Conservation (phyloP, 2,113 vertebrate species). For the Callorhinus ursinus region DNA sequence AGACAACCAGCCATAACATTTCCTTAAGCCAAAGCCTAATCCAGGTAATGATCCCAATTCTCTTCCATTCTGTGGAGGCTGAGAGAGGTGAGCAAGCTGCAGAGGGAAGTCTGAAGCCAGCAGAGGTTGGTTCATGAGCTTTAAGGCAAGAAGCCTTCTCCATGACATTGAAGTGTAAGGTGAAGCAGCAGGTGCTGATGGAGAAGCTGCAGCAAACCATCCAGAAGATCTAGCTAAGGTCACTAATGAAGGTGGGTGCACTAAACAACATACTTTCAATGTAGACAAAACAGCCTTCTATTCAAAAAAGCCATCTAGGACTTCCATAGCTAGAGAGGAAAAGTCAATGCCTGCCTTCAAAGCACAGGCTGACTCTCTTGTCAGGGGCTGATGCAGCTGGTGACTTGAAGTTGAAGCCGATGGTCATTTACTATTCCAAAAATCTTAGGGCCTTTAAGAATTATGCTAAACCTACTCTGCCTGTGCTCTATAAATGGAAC, state of each 20-base stretch:
- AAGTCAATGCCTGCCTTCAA: not conserved
- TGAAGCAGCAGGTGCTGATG: not conserved
- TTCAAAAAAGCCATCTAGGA: not conserved
- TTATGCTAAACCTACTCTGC: not conserved
- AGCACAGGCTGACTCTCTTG: not conserved
- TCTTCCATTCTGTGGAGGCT: not conserved
- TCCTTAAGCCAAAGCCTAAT: not conserved
- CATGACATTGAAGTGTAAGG: not conserved
- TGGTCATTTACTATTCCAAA: not conserved
- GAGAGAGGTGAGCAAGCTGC: not conserved
- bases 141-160: not conserved
- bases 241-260: not conserved
- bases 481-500: not conserved
- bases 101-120: not conserved
- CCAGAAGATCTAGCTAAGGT: not conserved
- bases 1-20: not conserved
- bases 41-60: not conserved
- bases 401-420: not conserved
- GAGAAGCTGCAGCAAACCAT: not conserved
- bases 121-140: not conserved
- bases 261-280: not conserved
- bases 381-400: not conserved
- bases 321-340: not conserved
- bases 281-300: not conserved
- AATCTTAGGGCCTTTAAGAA: not conserved